These are phyloP conservation scores for Antigone vipio DNA, from an alignment of 2,113 vertebrate species.

Conservation along the genomic window DNA sequence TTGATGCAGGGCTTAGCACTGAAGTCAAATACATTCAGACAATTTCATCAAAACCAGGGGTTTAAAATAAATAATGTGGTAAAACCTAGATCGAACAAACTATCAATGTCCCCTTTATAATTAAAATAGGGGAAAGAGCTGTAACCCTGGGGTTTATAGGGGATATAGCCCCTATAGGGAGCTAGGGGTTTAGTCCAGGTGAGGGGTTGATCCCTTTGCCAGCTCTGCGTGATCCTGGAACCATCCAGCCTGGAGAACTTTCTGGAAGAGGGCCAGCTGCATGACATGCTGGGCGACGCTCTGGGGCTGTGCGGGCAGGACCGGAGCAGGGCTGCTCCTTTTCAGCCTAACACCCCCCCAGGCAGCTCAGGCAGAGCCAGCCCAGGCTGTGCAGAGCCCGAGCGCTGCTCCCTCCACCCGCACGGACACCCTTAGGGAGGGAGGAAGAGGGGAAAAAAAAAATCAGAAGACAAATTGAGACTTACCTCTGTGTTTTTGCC, in stretches of 20 bases:
- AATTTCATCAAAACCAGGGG: neutral
- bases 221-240: neutral
- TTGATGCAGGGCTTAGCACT: neutral
- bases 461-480: neutral
- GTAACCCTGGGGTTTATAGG: neutral
- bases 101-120: neutral
- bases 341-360: neutral
- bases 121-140: neutral
- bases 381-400: neutral
- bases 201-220: neutral
- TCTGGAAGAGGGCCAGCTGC: neutral
- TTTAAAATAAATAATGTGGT: neutral
- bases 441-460: neutral
- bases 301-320: neutral
- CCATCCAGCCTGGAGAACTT: neutral
- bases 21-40: neutral
- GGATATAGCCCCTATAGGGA: neutral
- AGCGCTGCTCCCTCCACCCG: constrained; percentile 21
- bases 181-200: neutral
- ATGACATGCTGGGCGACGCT: neutral
- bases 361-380: neutral
- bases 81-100: neutral
- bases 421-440: neutral
- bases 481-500: neutral
- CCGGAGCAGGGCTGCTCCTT: neutral